Percentiles rank a stretch among this genome's conserved stretches.
These are phyloP conservation scores for Ametastegia equiseti DNA, from an alignment of 2,888 invertebrate genomes.

Conservation along the genomic window DNA sequence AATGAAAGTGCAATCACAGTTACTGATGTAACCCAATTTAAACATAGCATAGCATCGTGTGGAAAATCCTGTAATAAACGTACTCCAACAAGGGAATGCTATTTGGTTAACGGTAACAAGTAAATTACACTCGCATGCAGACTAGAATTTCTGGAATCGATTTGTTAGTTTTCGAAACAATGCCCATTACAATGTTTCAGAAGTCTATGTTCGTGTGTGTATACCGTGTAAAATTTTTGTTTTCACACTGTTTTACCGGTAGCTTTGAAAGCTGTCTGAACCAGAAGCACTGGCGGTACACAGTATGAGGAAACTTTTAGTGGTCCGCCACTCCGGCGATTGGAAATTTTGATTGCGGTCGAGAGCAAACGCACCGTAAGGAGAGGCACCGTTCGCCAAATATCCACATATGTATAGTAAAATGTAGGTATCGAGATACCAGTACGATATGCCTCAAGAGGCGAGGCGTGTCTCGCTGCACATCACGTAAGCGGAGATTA, in stretches of 20 bases:
- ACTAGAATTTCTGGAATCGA: neutral
- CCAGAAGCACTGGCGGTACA: neutral
- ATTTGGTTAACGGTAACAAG: neutral
- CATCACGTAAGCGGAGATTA: neutral
- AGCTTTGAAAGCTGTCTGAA: neutral
- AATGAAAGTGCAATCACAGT: neutral
- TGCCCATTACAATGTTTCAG: neutral
- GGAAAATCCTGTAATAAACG: neutral
- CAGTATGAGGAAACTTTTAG: neutral
- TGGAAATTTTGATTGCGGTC: slow-evolving; percentile 45
- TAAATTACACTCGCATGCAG: neutral
- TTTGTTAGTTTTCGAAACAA: slow-evolving; percentile 8
- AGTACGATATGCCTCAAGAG: neutral
- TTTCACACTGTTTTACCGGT: neutral
- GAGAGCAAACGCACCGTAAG: neutral
- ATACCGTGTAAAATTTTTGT: neutral
- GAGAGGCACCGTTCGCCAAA: neutral
- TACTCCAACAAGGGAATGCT: neutral
- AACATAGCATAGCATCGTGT: neutral
- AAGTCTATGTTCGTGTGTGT: neutral
- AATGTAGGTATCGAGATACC: neutral
- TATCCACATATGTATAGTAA: neutral
- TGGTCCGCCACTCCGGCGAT: neutral
- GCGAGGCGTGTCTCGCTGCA: neutral
- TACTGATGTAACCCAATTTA: neutral